Evolutionary conservation across 2,888 invertebrate genomes (phyloP).

Genomic region (Xiphydria camelus): DNA sequence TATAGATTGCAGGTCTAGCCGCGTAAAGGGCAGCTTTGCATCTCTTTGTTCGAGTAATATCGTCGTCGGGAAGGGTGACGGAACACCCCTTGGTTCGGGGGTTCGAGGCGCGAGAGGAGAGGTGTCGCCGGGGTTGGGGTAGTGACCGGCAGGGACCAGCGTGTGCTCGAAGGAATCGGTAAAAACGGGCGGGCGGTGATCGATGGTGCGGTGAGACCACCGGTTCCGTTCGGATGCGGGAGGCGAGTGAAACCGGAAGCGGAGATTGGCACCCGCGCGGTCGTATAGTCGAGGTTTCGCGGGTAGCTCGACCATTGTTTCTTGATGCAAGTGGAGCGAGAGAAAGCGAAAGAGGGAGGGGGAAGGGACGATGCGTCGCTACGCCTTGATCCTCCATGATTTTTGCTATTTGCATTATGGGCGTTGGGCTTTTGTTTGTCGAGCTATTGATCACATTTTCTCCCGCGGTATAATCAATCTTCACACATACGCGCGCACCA

Average conservation of each 20-base stretch:
- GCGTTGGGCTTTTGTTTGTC: constrained; percentile 52
- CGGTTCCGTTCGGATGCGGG: background rate
- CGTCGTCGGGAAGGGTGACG: background rate
- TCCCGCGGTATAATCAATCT: constrained; percentile 57
- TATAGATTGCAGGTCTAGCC: too few species aligned
- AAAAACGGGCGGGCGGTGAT: constrained; percentile 40
- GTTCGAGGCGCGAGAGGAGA: background rate
- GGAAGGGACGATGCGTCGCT: constrained; percentile 15
- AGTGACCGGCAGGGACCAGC: constrained; percentile 2
- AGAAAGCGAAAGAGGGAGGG: background rate
- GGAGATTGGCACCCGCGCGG: background rate
- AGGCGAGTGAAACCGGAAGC: background rate
- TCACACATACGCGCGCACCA: constrained; percentile 35
- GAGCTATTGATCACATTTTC: constrained; percentile 58
- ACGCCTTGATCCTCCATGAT: constrained; percentile 43
- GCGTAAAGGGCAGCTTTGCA: constrained; percentile 3
- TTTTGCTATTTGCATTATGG: constrained; percentile 54
- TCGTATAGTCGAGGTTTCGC: background rate
- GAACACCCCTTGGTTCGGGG: background rate
- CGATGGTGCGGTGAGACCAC: too few species aligned
- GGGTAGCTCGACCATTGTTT: constrained; percentile 30
- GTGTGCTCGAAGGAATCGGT: constrained; percentile 21
- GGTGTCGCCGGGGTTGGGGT: background rate
- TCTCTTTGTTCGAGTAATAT: constrained; percentile 5
- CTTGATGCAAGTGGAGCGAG: constrained; percentile 30